Base-by-base conservation (phyloP, 2,888 invertebrate genomes). In the Noctua janthe region DNA sequence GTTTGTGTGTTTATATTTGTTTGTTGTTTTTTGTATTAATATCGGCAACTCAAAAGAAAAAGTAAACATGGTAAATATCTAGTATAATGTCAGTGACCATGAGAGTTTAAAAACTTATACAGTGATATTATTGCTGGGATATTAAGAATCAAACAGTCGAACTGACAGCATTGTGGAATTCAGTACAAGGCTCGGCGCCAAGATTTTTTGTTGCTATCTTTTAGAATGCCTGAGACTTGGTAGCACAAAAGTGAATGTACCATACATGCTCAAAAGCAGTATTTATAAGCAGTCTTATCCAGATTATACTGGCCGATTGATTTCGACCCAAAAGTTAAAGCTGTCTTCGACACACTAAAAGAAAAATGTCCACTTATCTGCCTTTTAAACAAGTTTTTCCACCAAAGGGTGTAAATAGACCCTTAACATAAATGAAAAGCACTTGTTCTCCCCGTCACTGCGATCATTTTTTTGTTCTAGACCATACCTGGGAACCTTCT, bases 161-260 rank as follows among this genome's bases (percentile, higher is more conserved):
- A 43, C 56, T 47, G 72, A 49, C 47, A 47, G 29, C 35, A 23
- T 17, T 43, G 51, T 75, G 20, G 66, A 67, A 56, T 78, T 77
- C 8, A 51, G 39, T 17, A 77, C 39, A 59, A 67, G 29, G 56
- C 23, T 77, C 8, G 23, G 0, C 11, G 39, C 49, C 47, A 59
- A 59, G 39, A 59, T 51, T 17, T 69, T 78, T 78, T 77, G 49
- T 77, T 20, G 10, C 47, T 59, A 23, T 11, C 39, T 23, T 29
- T 49, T 49, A 70, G 17, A 78, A 78, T 78, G 59, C 29, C 8
- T 51, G 11, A 39, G 39, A 17, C 49, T 69, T 77, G 39, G 39
- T 78, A 59, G 29, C 29, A 69, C 29, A 51, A 78, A 78, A 59
- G 59, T 69, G 35, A 69, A n/a, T 56, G 78, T 78, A 29, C 8